A percentile compares a stretch with the other conserved stretches of the same genome.
These are phyloP conservation scores for Drosophila tsacasi DNA, from an alignment of 1,140 invertebrate species.

Conservation along the genomic window DNA sequence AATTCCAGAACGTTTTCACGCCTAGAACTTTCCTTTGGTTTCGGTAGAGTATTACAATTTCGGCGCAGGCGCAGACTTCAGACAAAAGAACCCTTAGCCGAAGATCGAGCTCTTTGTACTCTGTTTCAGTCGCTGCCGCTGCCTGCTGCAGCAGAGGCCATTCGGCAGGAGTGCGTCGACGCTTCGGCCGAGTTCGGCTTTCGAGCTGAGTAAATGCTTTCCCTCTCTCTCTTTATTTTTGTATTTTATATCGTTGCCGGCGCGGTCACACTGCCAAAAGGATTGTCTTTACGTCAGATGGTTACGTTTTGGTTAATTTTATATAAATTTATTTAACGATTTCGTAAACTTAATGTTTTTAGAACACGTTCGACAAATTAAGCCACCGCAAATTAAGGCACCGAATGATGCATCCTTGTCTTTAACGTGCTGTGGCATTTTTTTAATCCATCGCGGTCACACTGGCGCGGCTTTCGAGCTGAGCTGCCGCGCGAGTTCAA, in stretches of 20 bases:
- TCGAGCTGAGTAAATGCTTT: background rate
- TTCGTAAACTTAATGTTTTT: too few species aligned
- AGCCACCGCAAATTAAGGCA: background rate
- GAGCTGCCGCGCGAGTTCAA: conserved; percentile 58
- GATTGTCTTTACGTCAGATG: background rate
- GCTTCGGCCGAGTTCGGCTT: conserved; percentile 2
- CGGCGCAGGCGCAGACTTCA: conserved; percentile 1
- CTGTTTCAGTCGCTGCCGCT: background rate
- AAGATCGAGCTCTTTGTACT: background rate
- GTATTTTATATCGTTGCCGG: background rate
- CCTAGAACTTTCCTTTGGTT: conserved; percentile 1
- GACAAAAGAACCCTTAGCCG: background rate
- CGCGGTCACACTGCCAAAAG: background rate
- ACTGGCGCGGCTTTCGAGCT: conserved; percentile 52
- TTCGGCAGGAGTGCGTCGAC: background rate
- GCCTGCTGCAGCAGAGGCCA: conserved; percentile 6
- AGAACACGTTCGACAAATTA: too few species aligned
- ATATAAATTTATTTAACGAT: fast-evolving
- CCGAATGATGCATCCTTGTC: background rate
- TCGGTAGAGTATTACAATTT: conserved; percentile 2
- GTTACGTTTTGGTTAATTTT: background rate
- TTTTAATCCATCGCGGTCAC: conserved; percentile 4
- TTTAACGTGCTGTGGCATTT: background rate
- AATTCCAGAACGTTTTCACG: background rate
- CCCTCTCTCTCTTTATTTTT: background rate